A percentile compares a stretch with the other conserved stretches of the same genome.
Conservation (phyloP, 1,140 invertebrate genomes). For the Araneus ventricosus region DNA sequence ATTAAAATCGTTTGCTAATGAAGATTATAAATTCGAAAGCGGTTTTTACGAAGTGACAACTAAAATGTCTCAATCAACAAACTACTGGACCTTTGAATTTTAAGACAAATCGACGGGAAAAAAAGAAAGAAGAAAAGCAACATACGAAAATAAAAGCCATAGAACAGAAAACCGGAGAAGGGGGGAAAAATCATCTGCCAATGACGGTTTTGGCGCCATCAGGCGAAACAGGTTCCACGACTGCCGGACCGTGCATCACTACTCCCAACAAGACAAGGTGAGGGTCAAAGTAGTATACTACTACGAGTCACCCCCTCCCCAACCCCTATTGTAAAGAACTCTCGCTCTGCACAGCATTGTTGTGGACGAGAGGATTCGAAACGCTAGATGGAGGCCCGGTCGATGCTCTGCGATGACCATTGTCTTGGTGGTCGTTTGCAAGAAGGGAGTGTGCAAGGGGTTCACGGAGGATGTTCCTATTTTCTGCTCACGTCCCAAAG, state of each 20-base stretch:
- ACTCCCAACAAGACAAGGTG: not conserved
- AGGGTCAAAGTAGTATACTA: slow-evolving; percentile 23
- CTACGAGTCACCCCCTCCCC: not conserved
- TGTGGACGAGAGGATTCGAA: slow-evolving; percentile 15
- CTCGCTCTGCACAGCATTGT: not conserved
- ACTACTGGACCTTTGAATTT: too few relatives aligned
- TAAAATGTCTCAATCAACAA: too few relatives aligned
- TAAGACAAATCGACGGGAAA: too few relatives aligned
- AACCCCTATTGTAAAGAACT: not conserved
- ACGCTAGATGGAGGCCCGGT: slow-evolving; percentile 13
- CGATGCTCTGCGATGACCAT: slow-evolving; percentile 34
- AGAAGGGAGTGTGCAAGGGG: not conserved
- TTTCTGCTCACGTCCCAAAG: slow-evolving; percentile 13
- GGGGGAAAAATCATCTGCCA: not conserved
- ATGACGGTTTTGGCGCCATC: slow-evolving; percentile 22
- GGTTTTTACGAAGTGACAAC: too few relatives aligned
- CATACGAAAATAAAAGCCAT: not conserved
- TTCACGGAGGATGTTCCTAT: not conserved
- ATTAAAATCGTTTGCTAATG: too few relatives aligned
- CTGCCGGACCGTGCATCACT: slow-evolving; percentile 21
- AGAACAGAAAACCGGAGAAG: not conserved
- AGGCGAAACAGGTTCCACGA: slow-evolving; percentile 33
- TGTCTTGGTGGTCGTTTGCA: slow-evolving; percentile 7
- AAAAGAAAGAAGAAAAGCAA: too few relatives aligned
- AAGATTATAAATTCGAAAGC: too few relatives aligned